phyloP scores from a whole-genome alignment of 2,888 invertebrate species.

The Philereme transversata region DNA sequence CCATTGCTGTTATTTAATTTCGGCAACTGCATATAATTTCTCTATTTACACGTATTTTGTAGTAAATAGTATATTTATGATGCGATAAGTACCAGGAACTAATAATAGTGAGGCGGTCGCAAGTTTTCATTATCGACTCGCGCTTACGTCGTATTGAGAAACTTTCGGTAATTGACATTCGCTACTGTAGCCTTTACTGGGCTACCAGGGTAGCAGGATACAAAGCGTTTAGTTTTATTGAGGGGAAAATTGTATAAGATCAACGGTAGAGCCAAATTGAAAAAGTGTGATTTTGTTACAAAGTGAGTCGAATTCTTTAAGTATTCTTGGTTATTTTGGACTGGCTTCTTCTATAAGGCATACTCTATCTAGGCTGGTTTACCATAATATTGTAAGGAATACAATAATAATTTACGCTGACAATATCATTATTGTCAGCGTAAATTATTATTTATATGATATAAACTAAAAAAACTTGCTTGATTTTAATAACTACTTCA shows the following conservation, averaged over 20 bases:
- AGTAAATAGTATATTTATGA: constrained; percentile 9
- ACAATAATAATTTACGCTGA: too few species aligned
- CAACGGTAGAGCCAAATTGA: constrained; percentile 10
- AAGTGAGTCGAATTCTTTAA: not conserved
- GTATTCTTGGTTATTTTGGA: constrained; percentile 1
- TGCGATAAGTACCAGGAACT: constrained; percentile 46
- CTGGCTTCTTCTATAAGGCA: not conserved
- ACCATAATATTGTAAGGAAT: too few species aligned
- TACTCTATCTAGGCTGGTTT: too few species aligned
- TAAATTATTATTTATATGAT: too few species aligned
- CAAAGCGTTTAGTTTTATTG: constrained; percentile 27
- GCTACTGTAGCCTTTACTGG: constrained; percentile 35
- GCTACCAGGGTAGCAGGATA: constrained; percentile 41
- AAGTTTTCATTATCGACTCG: constrained; percentile 56
- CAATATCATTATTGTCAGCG: too few species aligned
- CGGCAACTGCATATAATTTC: not conserved
- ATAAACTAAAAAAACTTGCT: too few species aligned
- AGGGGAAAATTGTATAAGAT: constrained; percentile 19
- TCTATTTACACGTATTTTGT: not conserved
- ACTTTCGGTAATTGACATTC: constrained; percentile 66
- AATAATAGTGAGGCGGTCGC: constrained; percentile 46
- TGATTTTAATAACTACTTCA: too few species aligned
- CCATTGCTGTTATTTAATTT: not conserved
- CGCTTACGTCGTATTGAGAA: constrained; percentile 55
- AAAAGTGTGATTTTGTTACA: constrained; percentile 15